Evolutionary conservation across 1,140 invertebrate species (phyloP).

Genomic region (Papilio aristodemus): DNA sequence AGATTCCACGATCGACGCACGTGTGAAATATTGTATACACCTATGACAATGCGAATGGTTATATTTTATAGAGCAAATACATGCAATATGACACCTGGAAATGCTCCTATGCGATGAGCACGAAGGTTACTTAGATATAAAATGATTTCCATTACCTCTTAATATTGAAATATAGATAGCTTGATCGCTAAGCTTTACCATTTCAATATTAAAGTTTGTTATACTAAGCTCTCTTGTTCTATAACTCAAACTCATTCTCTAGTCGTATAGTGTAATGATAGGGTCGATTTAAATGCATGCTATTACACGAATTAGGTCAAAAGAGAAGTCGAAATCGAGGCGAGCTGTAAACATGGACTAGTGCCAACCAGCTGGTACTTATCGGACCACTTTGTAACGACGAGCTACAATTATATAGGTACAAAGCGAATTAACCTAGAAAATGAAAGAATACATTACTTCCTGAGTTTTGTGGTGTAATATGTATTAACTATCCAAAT

Average conservation of each 20-base stretch:
- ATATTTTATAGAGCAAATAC: neutral
- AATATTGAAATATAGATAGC: neutral
- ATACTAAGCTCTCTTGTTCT: no score
- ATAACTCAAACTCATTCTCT: neutral
- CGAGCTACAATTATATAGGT: neutral
- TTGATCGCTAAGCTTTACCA: no score
- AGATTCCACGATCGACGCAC: constrained; percentile 1
- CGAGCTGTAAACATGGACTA: neutral
- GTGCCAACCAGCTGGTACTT: neutral
- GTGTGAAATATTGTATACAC: neutral
- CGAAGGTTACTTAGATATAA: no score
- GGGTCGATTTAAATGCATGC: neutral
- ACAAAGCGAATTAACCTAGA: neutral
- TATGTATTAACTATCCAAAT: no score
- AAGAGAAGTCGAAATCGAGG: neutral
- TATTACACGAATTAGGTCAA: neutral
- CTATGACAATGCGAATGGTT: neutral
- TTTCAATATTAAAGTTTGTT: no score
- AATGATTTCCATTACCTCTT: neutral
- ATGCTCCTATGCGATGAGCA: neutral
- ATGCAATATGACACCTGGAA: neutral
- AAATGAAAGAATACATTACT: neutral
- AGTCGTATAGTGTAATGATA: neutral
- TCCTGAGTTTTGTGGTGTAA: neutral
- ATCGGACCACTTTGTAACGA: neutral